phyloP scores from a whole-genome alignment of 2,888 invertebrate species.

The Xestia sexstrigata region DNA sequence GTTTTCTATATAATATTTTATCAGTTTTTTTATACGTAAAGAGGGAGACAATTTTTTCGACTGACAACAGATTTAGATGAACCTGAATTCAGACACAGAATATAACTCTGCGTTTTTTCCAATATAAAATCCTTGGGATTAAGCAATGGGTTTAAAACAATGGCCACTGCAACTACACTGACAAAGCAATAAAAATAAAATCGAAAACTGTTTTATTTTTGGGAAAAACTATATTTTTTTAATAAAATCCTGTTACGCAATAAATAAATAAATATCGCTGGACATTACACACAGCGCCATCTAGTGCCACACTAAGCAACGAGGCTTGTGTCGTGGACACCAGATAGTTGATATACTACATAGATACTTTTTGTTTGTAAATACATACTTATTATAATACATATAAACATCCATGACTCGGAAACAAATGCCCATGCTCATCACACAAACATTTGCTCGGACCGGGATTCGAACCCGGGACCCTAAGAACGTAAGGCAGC shows the following conservation, averaged over 20 bases:
- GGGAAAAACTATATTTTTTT: slow-evolving; percentile 1
- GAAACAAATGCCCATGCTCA: too few species aligned
- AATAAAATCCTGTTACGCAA: slow-evolving; percentile 20
- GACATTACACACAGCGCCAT: too few species aligned
- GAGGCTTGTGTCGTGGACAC: too few species aligned
- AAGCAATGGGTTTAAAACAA: slow-evolving; percentile 36
- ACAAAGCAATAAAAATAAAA: slow-evolving; percentile 35
- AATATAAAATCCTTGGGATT: slow-evolving; percentile 39
- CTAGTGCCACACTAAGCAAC: too few species aligned
- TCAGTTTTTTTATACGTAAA: not conserved
- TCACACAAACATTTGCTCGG: too few species aligned
- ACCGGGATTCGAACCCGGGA: too few species aligned
- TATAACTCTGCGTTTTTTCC: slow-evolving; percentile 23
- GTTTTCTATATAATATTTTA: not conserved
- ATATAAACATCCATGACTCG: too few species aligned
- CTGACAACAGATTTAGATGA: slow-evolving; percentile 19
- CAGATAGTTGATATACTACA: too few species aligned
- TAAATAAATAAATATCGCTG: too few species aligned
- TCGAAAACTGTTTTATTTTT: slow-evolving; percentile 5
- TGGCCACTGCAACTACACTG: slow-evolving; percentile 16
- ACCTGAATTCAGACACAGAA: slow-evolving; percentile 3
- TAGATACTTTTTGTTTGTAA: too few species aligned
- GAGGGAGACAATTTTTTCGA: not conserved
- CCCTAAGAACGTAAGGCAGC: too few species aligned
- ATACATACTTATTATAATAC: too few species aligned